phyloP scores from a whole-genome alignment of 2,888 invertebrate genomes.

The Lochmaea crataegi region DNA sequence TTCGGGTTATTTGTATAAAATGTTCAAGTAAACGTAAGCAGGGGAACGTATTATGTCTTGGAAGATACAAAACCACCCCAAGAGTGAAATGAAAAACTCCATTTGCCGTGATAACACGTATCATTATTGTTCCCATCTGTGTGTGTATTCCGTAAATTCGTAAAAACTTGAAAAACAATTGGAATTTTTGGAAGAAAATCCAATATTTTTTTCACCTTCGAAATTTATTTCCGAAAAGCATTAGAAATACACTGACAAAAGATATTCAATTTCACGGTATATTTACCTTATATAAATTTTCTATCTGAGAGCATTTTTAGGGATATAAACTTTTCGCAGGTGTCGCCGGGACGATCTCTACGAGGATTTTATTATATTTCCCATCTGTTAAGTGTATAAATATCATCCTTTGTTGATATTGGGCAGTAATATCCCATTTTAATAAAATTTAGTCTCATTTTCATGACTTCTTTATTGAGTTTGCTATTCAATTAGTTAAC shows the following conservation, averaged over 20 bases:
- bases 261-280: conserved; percentile 56
- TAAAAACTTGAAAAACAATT: conserved; percentile 29
- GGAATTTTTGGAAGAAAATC: conserved; percentile 31
- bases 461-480: conserved; percentile 22
- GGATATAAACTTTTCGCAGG: conserved; percentile 53
- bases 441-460: conserved; percentile 27
- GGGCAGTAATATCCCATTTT: conserved; percentile 27
- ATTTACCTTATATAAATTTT: conserved; percentile 55
- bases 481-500: conserved; percentile 27
- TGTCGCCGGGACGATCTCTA: conserved; percentile 49
- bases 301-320: conserved; percentile 48
- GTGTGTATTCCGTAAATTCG: conserved; percentile 16
- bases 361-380: conserved; percentile 47
- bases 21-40: conserved; percentile 17
- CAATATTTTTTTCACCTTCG: conserved; percentile 39
- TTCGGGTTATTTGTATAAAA: conserved; percentile 25
- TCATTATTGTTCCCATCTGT: conserved; percentile 29
- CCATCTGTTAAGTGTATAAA: conserved; percentile 40
- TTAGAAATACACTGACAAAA: conserved; percentile 51
- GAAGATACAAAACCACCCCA: conserved; percentile 27
- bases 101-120: conserved; percentile 28
- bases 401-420: conserved; percentile 32
- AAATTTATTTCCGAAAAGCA: conserved; percentile 46
- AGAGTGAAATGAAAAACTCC: conserved; percentile 21
- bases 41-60: conserved; percentile 20